Evolutionary conservation across 37 sponge, comb jelly and placozoan species (phyloP), one percentile per base, ranked within the genome.

Genomic region (Cliona cf. orientalis): DNA sequence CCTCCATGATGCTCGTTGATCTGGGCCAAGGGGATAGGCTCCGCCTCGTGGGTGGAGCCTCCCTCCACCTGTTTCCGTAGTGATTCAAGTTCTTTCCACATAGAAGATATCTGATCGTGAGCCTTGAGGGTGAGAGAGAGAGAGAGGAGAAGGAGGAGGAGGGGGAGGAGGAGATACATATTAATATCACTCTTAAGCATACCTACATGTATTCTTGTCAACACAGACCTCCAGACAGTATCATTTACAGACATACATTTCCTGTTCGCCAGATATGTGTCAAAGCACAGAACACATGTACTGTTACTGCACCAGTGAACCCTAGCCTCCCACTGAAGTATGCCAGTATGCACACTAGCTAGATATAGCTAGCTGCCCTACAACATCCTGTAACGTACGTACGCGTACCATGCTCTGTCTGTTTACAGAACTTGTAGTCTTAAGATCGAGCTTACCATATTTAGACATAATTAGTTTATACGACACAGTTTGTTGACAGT

Each of bases 21-120:
- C 67, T 36, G 37, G 37, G 38, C 3, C 21, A 29, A 32, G 56
- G 19, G 74, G 55, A 22, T 1, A 12, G 74, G 22, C 58, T 17
- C 58, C 6, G 34, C 34, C 55, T 31, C 56, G 23, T 14, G 46
- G 58, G 12, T 32, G 46, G 29, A 21, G 67, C 35, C 19, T 12
- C 69, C 87, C 3, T 91, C 77, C 19, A 93, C 28, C 59, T 70
- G 69, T 33, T 79, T 75, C 9, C 73, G 49, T 29, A 89, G 45
- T 22, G 75, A 60, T 36, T 89, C 78, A 1, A 89, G 58, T 37
- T 94, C 92, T n/a, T 71, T 84, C 92, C 95, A 95, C 83, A 88
- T 81, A 56, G 72, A 74, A 28, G 66, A 19, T 60, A 96, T 87
- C 46, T 90, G 86, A 14, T 91, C 81, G 42, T 90, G 83, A 31